These are phyloP conservation scores for Drosophila dunni DNA, from an alignment of 1,140 invertebrate species.

Conservation along the genomic window DNA sequence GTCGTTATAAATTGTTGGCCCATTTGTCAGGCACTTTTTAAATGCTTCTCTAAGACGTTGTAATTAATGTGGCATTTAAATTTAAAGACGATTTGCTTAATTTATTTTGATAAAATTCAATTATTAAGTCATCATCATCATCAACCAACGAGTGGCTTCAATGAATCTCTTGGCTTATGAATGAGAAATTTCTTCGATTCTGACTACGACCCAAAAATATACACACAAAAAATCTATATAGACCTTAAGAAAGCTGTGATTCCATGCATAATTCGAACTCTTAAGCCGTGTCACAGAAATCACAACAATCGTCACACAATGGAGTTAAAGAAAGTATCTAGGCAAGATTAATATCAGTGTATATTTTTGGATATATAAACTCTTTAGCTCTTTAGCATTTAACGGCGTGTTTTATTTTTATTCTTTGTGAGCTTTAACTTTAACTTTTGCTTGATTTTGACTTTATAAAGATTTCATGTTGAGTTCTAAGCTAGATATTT, in stretches of 20 bases:
- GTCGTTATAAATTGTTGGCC: slow-evolving; percentile 40
- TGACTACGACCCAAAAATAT: not conserved
- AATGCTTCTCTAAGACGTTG: slow-evolving; percentile 52
- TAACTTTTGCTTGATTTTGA: not conserved
- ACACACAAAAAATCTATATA: not conserved
- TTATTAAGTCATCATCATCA: slow-evolving; percentile 72
- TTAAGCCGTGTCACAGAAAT: slow-evolving; percentile 11
- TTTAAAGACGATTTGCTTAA: slow-evolving; percentile 69
- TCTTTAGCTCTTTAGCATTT: not conserved
- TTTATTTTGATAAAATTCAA: slow-evolving; percentile 77
- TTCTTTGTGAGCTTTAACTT: not conserved
- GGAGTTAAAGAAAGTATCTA: not conserved
- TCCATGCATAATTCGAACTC: not conserved
- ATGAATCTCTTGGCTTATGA: slow-evolving; percentile 56
- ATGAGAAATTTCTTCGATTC: slow-evolving; percentile 25
- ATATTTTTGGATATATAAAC: not conserved
- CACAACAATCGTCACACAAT: slow-evolving; percentile 5
- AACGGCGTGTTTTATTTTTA: not conserved
- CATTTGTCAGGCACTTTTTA: slow-evolving; percentile 56
- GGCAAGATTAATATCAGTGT: not conserved
- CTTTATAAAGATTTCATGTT: slow-evolving; percentile 3
- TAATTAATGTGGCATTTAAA: slow-evolving; percentile 75
- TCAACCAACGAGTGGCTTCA: slow-evolving; percentile 31
- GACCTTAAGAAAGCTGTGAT: slow-evolving; percentile 1
- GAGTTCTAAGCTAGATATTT: not conserved